Conservation (phyloP, 2,113 vertebrate species). For the Coptodon rendalli region DNA sequence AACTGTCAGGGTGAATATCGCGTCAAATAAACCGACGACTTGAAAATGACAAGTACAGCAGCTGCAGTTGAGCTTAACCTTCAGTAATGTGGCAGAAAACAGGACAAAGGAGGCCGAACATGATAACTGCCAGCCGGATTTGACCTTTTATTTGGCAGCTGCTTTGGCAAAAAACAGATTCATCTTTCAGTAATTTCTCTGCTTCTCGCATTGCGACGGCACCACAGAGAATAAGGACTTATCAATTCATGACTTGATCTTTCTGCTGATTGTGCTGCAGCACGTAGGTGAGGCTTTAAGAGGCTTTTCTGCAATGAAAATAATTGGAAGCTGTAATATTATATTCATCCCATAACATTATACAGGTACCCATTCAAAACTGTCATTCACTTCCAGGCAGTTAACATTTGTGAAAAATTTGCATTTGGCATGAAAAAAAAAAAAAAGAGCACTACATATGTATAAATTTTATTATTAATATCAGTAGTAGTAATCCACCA, state of each 20-base stretch:
- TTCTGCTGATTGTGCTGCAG: background rate
- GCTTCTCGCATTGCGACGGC: no score
- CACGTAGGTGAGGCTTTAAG: background rate
- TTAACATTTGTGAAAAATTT: constrained; percentile 37
- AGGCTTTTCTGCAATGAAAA: constrained; percentile 1
- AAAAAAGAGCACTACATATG: background rate
- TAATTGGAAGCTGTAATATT: background rate
- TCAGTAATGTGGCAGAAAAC: background rate
- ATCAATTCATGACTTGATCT: background rate
- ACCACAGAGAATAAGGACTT: background rate
- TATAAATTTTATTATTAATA: background rate
- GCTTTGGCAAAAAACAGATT: background rate
- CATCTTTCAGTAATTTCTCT: background rate
- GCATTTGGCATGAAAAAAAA: background rate
- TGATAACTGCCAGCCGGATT: background rate
- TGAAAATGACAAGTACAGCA: background rate
- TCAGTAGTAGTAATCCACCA: background rate
- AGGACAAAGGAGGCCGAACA: background rate
- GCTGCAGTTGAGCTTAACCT: background rate
- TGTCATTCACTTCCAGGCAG: background rate
- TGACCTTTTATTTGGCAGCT: background rate
- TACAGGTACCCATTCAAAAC: background rate
- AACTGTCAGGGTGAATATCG: background rate
- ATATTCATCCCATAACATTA: background rate
- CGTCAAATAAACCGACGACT: background rate